Base-by-base conservation (phyloP, 2,888 invertebrate species). In the Creontiades dilutus region DNA sequence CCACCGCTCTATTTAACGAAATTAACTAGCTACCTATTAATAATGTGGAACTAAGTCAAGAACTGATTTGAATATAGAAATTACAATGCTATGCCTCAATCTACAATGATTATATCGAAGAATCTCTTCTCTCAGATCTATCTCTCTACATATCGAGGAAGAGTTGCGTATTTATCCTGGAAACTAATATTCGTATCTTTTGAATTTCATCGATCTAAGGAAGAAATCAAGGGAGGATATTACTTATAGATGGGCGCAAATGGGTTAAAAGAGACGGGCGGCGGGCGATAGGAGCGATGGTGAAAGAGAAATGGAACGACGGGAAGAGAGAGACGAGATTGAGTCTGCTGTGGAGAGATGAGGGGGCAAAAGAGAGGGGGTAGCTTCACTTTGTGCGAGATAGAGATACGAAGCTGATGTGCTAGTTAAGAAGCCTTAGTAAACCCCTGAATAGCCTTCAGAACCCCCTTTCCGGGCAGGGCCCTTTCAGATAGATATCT, bases 391-490 rank as follows among this genome's bases (percentile, higher is more conserved):
- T 47, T 47, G 47, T 47, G 82, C 28, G 47, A 85, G 85, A 85
- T 57, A 61, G 37, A 61, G 85, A 85, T 85, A 61, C 37, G 47
- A 80, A 57, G 37, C 85, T 85, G 85, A 85, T 85, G 85, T 23
- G 85, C 85, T 61, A 85, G 85, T 85, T 85, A 85, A 85, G 85
- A 85, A 85, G 85, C 85, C 85, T 61, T 85, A 85, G 57, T 28
- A 61, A 27, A 61, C 61, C 61, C 85, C 68, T 85, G 85, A 85
- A 85, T 85, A 85, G 85, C 61, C 68, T 47, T 68, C 57, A 16
- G 28, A 37, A 27, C 85, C 48, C 37, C 61, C 85, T 27, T 37
- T 19, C 85, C 37, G 61, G 47, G n/a, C 85, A 47, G 55, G 19
- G 28, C 27, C 85, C 85, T 85, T 85, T 85, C 85, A 85, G 85